Evolutionary conservation across 2,113 vertebrate genomes (phyloP).

Genomic region (Sinocyclocheilus maitianheensis): DNA sequence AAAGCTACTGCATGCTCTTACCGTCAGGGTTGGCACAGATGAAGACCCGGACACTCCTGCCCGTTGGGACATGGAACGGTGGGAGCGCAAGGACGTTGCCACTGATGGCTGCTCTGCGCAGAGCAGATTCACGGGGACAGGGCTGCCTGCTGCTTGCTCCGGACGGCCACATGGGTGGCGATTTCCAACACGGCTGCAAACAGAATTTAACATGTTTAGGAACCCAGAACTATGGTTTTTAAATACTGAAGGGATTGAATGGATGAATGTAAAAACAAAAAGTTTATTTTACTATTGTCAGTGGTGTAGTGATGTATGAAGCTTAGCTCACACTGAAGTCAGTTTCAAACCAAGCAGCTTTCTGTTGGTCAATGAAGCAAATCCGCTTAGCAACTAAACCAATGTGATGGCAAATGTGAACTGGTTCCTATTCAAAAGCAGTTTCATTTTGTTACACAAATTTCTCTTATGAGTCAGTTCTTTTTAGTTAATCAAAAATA

Average conservation of each 20-base stretch:
- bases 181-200: slow-evolving; percentile 76
- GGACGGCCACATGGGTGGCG: slow-evolving; percentile 88
- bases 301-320: not conserved
- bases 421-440: too few species aligned
- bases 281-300: not conserved
- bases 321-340: too few species aligned
- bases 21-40: slow-evolving; percentile 93
- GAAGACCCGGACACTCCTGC: slow-evolving; percentile 91
- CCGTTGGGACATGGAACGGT: slow-evolving; percentile 84
- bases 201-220: slow-evolving; percentile 22
- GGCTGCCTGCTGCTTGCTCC: slow-evolving; percentile 83
- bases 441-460: too few species aligned
- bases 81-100: slow-evolving; percentile 88
- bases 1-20: slow-evolving; percentile 64
- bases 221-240: not conserved
- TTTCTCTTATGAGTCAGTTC: too few species aligned
- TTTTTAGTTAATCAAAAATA: too few species aligned
- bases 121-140: slow-evolving; percentile 87
- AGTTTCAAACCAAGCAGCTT: too few species aligned
- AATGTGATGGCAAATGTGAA: too few species aligned
- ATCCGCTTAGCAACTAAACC: too few species aligned
- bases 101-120: slow-evolving; percentile 88
- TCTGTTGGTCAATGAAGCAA: too few species aligned
- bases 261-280: not conserved
- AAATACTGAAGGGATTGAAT: not conserved